Evolutionary conservation across 1,140 invertebrate species (phyloP).

Genomic region (Drosophila triauraria): DNA sequence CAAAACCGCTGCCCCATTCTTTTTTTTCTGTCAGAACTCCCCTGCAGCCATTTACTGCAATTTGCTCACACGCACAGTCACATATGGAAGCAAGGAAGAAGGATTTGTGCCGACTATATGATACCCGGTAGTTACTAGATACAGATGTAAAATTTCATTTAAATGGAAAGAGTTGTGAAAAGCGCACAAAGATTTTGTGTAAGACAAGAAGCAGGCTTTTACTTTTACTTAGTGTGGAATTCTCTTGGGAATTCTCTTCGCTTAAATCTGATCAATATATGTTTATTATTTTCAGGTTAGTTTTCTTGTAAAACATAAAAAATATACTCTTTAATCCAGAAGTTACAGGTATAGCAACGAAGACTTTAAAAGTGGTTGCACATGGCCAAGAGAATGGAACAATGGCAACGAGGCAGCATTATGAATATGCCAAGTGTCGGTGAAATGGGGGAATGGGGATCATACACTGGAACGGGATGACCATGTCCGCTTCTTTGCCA

Average conservation of each 20-base stretch:
- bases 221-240: no score
- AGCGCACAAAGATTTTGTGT: no score
- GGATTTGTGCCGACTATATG: background rate
- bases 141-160: no score
- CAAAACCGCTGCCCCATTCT: background rate
- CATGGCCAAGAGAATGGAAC: slow-evolving; percentile 57
- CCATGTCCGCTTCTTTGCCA: slow-evolving; percentile 27
- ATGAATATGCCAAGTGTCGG: slow-evolving; percentile 50
- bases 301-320: background rate
- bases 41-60: slow-evolving; percentile 63
- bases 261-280: background rate
- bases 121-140: background rate
- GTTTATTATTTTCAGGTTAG: no score
- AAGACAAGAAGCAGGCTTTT: no score
- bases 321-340: background rate
- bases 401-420: slow-evolving; percentile 57
- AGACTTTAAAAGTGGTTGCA: slow-evolving; percentile 48
- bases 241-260: background rate
- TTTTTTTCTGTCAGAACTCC: slow-evolving; percentile 4
- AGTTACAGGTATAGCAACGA: slow-evolving; percentile 2
- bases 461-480: slow-evolving; percentile 17
- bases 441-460: slow-evolving; percentile 6
- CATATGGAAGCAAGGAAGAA: background rate
- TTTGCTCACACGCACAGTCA: slow-evolving; percentile 46
- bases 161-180: no score